phyloP scores from a whole-genome alignment of 2,113 vertebrate genomes.

The Dinomys branickii region DNA sequence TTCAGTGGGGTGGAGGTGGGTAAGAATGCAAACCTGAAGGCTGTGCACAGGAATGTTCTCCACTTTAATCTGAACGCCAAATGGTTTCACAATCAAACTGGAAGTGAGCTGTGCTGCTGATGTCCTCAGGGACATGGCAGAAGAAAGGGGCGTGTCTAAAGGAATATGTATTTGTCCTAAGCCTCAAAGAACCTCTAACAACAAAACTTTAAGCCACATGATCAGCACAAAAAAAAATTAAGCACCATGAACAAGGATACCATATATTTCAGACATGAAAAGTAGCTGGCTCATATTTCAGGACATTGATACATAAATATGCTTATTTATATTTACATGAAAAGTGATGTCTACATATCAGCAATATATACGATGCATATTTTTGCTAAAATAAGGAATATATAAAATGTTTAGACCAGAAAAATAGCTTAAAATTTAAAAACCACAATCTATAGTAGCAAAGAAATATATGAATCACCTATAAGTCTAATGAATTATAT shows the following conservation, averaged over 20 bases:
- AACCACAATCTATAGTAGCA: neutral
- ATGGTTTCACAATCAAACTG: slow-evolving; percentile 36
- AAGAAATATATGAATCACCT: neutral
- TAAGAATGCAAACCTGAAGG: neutral
- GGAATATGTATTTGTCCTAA: neutral
- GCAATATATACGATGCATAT: neutral
- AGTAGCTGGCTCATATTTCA: neutral
- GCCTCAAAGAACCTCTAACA: neutral
- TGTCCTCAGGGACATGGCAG: neutral
- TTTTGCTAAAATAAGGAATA: neutral
- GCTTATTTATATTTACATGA: neutral
- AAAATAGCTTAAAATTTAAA: neutral
- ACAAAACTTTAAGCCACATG: neutral
- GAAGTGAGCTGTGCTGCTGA: neutral
- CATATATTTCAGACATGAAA: neutral
- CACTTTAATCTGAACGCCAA: slow-evolving; percentile 32
- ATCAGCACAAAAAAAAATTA: neutral
- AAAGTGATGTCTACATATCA: neutral
- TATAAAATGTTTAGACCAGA: neutral
- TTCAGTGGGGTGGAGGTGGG: neutral
- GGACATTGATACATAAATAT: neutral
- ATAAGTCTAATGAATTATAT: neutral
- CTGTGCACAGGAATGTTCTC: neutral
- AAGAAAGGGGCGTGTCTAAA: neutral
- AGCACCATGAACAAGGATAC: neutral